Conservation (phyloP, 2,888 invertebrate species). For the Notodonta dromedarius region DNA sequence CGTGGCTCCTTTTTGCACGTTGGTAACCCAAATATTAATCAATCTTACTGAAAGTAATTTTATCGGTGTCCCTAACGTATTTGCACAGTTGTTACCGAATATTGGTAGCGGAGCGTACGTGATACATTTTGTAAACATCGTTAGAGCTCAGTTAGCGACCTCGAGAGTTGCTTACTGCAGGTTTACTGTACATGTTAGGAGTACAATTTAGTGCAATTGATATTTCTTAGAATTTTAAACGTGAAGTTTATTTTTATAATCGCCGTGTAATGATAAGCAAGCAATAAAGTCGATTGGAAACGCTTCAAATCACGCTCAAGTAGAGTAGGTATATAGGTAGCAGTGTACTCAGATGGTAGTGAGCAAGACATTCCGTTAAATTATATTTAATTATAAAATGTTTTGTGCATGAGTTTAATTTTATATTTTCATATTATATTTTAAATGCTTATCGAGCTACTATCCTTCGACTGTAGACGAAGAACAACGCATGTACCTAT, state of each 20-base stretch:
- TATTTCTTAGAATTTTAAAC: slow-evolving; percentile 1
- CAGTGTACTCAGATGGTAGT: background rate
- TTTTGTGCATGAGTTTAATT: too few species aligned
- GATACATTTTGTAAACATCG: slow-evolving; percentile 75
- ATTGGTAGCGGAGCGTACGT: slow-evolving; percentile 59
- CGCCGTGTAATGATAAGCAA: background rate
- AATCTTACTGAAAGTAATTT: slow-evolving; percentile 34
- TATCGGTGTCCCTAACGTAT: slow-evolving; percentile 27
- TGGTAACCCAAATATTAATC: background rate
- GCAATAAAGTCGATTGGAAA: background rate
- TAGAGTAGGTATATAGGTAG: background rate
- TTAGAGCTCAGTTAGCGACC: slow-evolving; percentile 61
- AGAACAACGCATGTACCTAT: too few species aligned
- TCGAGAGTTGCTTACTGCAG: slow-evolving; percentile 19
- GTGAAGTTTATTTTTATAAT: background rate
- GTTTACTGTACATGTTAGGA: slow-evolving; percentile 17
- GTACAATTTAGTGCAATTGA: slow-evolving; percentile 1
- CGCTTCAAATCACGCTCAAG: background rate
- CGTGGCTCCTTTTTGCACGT: background rate
- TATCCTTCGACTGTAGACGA: too few species aligned
- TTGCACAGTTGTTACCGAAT: slow-evolving; percentile 49
- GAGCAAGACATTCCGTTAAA: background rate
- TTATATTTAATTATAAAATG: too few species aligned
- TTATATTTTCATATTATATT: too few species aligned
- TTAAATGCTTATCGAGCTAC: too few species aligned